Percentiles rank a stretch among this genome's conserved stretches.
phyloP scores from a whole-genome alignment of 2,888 invertebrate genomes.

The Lasioglossum morio region DNA sequence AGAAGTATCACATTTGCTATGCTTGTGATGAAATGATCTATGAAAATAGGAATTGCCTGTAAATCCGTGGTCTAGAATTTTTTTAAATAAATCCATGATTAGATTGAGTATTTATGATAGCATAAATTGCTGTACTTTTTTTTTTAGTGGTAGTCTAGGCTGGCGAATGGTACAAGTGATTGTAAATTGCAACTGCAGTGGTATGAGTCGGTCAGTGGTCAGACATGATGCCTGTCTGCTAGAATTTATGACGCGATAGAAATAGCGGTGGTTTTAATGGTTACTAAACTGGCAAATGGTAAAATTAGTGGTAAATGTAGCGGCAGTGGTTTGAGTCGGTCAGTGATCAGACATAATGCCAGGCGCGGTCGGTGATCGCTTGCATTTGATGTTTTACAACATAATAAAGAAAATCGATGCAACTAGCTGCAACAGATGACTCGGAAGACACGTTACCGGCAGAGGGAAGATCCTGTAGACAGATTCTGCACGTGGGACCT shows the following conservation, averaged over 20 bases:
- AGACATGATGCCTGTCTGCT: neutral
- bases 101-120: neutral
- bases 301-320: neutral
- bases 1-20: neutral
- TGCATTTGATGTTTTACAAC: neutral
- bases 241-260: neutral
- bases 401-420: neutral
- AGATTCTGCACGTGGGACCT: neutral
- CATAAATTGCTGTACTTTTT: neutral
- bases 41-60: neutral
- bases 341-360: neutral
- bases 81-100: neutral
- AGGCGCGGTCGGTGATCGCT: no score
- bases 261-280: no score
- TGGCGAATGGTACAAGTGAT: neutral
- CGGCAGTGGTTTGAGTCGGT: neutral
- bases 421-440: slow-evolving; percentile 1
- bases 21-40: neutral
- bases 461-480: neutral
- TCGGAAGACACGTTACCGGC: slow-evolving; percentile 19
- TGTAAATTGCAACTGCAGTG: neutral
- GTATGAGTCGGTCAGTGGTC: slow-evolving; percentile 9
- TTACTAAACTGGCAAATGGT: neutral
- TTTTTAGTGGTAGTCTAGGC: neutral
- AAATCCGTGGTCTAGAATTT: neutral